Conservation (phyloP, 2,888 invertebrate genomes). For the Toxonevra muliebris region DNA sequence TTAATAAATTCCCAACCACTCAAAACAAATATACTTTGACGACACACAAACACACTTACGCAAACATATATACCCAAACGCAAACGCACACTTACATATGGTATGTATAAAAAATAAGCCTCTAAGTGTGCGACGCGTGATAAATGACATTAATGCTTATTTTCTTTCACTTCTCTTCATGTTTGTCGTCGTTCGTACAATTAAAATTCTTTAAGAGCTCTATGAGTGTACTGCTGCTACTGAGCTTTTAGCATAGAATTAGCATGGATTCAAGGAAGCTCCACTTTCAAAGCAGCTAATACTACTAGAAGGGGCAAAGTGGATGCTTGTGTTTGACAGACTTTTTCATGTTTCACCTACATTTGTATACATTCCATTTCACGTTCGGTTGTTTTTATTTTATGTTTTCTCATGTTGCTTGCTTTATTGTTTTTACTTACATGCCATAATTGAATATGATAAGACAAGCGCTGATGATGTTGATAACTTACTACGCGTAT, state of each 20-base stretch:
- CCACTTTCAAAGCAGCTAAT: not conserved
- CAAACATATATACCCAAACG: not conserved
- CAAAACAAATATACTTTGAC: not conserved
- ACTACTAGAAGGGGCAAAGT: not conserved
- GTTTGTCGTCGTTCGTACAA: constrained; percentile 43
- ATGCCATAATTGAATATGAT: constrained; percentile 44
- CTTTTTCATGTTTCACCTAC: constrained; percentile 50
- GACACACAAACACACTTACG: constrained; percentile 25
- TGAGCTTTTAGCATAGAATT: not conserved
- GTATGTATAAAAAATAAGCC: not conserved
- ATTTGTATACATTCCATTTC: constrained; percentile 48
- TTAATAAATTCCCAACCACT: not conserved
- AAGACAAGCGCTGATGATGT: constrained; percentile 50
- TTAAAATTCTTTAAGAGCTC: constrained; percentile 38
- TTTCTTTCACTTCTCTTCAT: no score
- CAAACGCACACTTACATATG: constrained; percentile 7
- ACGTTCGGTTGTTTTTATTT: constrained; percentile 33
- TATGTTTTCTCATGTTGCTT: constrained; percentile 35
- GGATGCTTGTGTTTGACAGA: constrained; percentile 7
- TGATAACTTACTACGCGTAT: constrained; percentile 25
- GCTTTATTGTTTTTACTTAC: constrained; percentile 36
- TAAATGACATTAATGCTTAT: constrained; percentile 56
- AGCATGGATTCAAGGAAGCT: not conserved
- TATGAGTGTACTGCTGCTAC: constrained; percentile 32
- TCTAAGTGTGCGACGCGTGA: constrained; percentile 43